Percentiles rank a stretch among this genome's conserved stretches.
These are phyloP conservation scores for Pongo pygmaeus DNA, from an alignment of 2,113 vertebrate species.

Conservation along the genomic window DNA sequence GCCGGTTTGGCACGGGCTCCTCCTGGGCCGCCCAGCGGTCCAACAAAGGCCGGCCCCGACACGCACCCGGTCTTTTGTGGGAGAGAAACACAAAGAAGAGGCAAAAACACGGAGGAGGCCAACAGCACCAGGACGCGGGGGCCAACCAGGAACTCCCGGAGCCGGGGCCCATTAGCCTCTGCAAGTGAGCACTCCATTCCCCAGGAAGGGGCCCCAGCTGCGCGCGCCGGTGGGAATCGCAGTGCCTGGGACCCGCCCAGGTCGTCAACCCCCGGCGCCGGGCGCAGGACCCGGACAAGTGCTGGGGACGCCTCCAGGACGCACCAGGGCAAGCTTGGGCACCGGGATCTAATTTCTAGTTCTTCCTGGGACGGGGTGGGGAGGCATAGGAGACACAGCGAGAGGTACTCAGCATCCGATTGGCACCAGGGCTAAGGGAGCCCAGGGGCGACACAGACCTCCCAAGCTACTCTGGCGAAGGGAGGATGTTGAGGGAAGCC, in stretches of 20 bases:
- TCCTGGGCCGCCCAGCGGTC: slow-evolving; percentile 35
- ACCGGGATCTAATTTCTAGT: background rate
- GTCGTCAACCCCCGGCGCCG: accelerated
- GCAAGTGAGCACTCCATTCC: background rate
- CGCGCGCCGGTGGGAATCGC: background rate
- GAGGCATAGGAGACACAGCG: background rate
- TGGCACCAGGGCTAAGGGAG: background rate
- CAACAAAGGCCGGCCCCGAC: slow-evolving; percentile 59
- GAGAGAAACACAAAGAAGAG: slow-evolving; percentile 58
- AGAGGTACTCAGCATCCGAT: background rate
- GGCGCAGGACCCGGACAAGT: background rate
- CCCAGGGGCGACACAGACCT: background rate
- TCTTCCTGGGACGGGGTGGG: accelerated
- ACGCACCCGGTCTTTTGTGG: slow-evolving; percentile 74
- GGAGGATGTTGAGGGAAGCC: too few species aligned
- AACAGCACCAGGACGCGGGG: background rate
- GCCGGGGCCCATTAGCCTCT: background rate
- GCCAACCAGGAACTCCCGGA: slow-evolving; percentile 11
- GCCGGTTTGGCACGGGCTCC: slow-evolving; percentile 27
- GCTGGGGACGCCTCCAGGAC: background rate
- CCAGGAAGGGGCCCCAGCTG: background rate
- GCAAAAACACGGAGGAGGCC: slow-evolving; percentile 31
- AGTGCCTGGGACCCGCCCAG: background rate
- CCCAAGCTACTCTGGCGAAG: background rate
- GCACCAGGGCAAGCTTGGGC: accelerated